Percentiles rank a stretch among this genome's conserved stretches.
phyloP scores from a whole-genome alignment of 2,888 invertebrate genomes.

The Acanthosoma haemorrhoidale region DNA sequence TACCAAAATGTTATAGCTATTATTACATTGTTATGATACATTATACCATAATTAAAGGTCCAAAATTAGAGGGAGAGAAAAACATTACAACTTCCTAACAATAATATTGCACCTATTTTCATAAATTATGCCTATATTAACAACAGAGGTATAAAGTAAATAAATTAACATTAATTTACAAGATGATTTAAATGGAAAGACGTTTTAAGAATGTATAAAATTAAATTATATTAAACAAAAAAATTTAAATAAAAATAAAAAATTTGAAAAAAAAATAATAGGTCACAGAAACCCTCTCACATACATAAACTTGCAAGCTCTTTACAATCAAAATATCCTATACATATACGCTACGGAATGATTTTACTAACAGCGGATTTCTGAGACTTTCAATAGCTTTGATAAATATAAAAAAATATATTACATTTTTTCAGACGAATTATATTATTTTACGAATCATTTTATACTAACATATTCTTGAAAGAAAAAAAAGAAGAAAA shows the following conservation, averaged over 20 bases:
- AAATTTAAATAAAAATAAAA: not conserved
- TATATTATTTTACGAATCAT: not conserved
- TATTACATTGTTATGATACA: not conserved
- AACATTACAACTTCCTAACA: conserved; percentile 31
- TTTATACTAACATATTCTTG: not conserved
- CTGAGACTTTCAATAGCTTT: conserved; percentile 21
- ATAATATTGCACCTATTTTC: conserved; percentile 38
- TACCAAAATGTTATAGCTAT: not conserved
- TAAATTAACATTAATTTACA: conserved; percentile 31
- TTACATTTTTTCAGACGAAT: not conserved
- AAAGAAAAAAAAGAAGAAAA: not conserved
- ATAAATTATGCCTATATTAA: conserved; percentile 25
- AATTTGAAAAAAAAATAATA: not conserved
- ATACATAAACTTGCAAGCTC: not conserved
- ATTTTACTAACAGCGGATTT: conserved; percentile 17
- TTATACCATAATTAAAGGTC: conserved; percentile 30
- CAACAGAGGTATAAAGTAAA: conserved; percentile 28
- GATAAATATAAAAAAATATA: conserved; percentile 3
- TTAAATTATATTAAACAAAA: conserved; percentile 24
- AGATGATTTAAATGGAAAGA: conserved; percentile 29
- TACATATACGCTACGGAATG: conserved; percentile 15
- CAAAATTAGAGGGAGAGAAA: conserved; percentile 13
- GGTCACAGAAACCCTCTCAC: conserved; percentile 22
- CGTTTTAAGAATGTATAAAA: conserved; percentile 30
- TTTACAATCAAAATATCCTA: not conserved